Base-by-base conservation (phyloP, 2,797 vertebrate genomes). In the Chelidonichthys spinosus region DNA sequence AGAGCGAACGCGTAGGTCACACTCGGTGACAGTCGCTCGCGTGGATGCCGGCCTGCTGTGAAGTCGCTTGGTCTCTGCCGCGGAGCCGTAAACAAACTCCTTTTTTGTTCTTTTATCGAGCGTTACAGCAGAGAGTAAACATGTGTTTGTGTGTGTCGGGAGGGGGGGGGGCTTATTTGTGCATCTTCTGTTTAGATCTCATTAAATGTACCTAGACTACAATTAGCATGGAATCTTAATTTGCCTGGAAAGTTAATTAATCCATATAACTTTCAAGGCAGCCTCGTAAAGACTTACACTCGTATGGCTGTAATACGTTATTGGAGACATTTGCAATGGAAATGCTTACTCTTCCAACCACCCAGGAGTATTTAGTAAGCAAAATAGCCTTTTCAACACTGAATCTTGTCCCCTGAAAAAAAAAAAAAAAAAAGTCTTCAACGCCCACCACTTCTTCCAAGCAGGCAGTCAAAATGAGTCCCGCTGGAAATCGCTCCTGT, bases 171-270 rank as follows among this genome's bases (percentile, higher is more conserved):
- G 63, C 52, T 58, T 68, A 79, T 85, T 82, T 79, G 68, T 83
- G 83, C 49, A 87, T 90, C 85, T 91, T 85, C 83, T 78, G 69
- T 82, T 76, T 83, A 84, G 71, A 85, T 89, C 86, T 87, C 79
- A 79, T 85, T 86, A 88, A 88, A 80, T 33, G 15, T 77, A 87
- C 83, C 84, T 52, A 78, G 87, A 87, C 87, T 85, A 59, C 85
- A 92, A 90, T 90, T 86, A 90, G 82, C 82, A 78, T 74, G 89
- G 88, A 65, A 92, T 91, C 87, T 90, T 89, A 89, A 93, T 92
- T 90, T 84, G 83, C 76, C 75, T 87, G 89, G 86, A 89, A 93
- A 91, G 85, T 90, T 90, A 90, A 93, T 93, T 84, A 88, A 93
- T 91, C 89, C 82, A 89, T 77, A 90, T 90, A 89, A 91, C 87